These are phyloP conservation scores for Leptosomus discolor DNA, from an alignment of 2,113 vertebrate species.

Conservation along the genomic window DNA sequence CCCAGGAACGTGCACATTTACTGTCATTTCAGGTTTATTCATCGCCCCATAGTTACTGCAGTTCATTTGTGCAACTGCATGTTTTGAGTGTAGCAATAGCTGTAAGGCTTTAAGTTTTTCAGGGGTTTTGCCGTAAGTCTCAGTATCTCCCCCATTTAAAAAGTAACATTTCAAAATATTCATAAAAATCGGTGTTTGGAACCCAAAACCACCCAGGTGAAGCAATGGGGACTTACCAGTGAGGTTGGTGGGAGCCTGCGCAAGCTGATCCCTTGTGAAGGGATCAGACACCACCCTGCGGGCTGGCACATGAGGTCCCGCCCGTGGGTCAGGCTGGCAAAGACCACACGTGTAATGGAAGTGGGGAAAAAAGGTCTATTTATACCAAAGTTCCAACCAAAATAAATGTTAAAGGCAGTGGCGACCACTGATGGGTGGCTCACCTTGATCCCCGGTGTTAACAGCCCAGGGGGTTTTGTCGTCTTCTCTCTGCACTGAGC, in stretches of 20 bases:
- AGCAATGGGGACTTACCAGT: accelerated
- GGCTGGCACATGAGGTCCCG: accelerated
- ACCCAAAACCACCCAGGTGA: accelerated
- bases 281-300: accelerated
- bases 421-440: neutral
- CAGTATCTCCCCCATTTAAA: neutral
- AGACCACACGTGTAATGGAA: accelerated
- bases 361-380: accelerated
- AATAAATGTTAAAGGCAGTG: neutral
- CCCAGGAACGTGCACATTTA: neutral
- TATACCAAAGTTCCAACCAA: neutral
- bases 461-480: neutral
- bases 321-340: neutral
- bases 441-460: neutral
- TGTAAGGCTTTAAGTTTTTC: neutral
- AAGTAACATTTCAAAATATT: neutral
- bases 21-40: neutral
- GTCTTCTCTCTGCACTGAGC: neutral
- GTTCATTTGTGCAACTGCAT: neutral
- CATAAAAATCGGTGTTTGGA: neutral
- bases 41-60: neutral
- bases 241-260: accelerated
- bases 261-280: neutral
- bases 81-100: neutral
- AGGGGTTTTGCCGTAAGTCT: neutral